phyloP scores from a whole-genome alignment of 2,797 vertebrate genomes.

The Iguana delicatissima region DNA sequence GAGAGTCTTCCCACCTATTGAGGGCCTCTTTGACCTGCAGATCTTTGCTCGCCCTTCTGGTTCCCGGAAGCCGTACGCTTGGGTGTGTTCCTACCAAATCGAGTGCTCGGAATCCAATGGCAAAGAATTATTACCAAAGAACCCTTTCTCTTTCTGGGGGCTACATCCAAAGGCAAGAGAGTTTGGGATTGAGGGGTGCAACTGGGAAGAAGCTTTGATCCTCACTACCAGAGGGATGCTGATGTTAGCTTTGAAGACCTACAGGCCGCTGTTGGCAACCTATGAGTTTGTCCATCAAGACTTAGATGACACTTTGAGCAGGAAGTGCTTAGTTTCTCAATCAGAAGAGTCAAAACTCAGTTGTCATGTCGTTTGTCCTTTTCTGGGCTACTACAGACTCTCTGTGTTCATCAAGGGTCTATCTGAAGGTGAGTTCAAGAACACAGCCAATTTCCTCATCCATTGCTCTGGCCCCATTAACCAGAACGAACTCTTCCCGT shows the following conservation, averaged over 20 bases:
- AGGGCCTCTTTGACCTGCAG: conserved; percentile 83
- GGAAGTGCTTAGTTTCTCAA: conserved; percentile 84
- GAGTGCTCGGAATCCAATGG: conserved; percentile 74
- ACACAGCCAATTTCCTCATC: conserved; percentile 82
- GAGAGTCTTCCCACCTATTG: conserved; percentile 78
- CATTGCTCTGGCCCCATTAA: conserved; percentile 71
- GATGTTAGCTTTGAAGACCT: conserved; percentile 77
- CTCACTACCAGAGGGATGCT: conserved; percentile 73
- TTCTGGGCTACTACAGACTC: conserved; percentile 82
- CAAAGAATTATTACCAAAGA: conserved; percentile 81
- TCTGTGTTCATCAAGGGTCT: conserved; percentile 84
- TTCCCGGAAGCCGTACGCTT: conserved; percentile 71
- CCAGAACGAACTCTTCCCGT: conserved; percentile 81
- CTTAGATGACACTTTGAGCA: conserved; percentile 73
- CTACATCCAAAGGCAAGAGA: conserved; percentile 72
- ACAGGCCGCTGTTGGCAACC: conserved; percentile 76
- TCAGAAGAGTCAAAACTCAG: conserved; percentile 78
- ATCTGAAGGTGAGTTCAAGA: conserved; percentile 79
- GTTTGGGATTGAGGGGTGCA: conserved; percentile 78
- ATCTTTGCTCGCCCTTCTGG: conserved; percentile 80
- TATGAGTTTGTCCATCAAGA: conserved; percentile 81
- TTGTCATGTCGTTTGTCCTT: conserved; percentile 81
- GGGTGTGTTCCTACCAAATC: conserved; percentile 86
- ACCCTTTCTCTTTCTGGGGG: conserved; percentile 85
- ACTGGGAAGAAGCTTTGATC: conserved; percentile 67